phyloP scores from a whole-genome alignment of 2,113 vertebrate species.

The Tachuris rubrigastra region DNA sequence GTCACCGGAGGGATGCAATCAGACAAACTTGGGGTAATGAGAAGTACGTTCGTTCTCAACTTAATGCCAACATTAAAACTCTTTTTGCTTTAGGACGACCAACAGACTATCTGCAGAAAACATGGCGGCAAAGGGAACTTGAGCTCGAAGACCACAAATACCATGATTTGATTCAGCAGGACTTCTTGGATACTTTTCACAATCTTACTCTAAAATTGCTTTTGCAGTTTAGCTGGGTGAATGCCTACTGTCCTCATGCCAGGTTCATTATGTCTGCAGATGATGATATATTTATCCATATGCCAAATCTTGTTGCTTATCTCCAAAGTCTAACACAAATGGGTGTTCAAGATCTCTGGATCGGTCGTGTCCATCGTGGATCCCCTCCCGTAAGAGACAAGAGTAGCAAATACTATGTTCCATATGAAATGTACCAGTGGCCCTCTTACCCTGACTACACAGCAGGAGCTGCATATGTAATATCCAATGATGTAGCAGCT shows the following conservation, averaged over 20 bases:
- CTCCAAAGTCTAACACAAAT: constrained; percentile 75
- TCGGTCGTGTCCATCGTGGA: constrained; percentile 88
- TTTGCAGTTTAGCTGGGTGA: constrained; percentile 89
- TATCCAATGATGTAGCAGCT: constrained; percentile 85
- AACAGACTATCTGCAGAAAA: not conserved
- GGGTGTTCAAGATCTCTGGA: constrained; percentile 83
- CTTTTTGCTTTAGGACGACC: constrained; percentile 85
- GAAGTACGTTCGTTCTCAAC: constrained; percentile 66
- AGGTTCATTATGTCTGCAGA: constrained; percentile 92
- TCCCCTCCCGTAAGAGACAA: constrained; percentile 84
- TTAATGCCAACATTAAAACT: constrained; percentile 81
- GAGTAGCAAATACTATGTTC: constrained; percentile 88
- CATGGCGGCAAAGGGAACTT: constrained; percentile 70
- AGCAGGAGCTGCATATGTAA: constrained; percentile 87
- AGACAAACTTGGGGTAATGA: constrained; percentile 91
- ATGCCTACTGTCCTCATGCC: constrained; percentile 84
- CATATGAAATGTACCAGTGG: constrained; percentile 90
- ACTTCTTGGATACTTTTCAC: constrained; percentile 91
- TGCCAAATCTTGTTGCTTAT: constrained; percentile 88
- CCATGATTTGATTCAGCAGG: constrained; percentile 88
- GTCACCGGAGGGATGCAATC: constrained; percentile 79
- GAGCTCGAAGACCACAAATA: constrained; percentile 75
- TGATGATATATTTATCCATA: constrained; percentile 93
- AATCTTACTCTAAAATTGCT: constrained; percentile 91
- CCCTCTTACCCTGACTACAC: constrained; percentile 92